These are phyloP conservation scores for Oryzias sinensis DNA, from an alignment of 2,797 vertebrate species.

Conservation along the genomic window DNA sequence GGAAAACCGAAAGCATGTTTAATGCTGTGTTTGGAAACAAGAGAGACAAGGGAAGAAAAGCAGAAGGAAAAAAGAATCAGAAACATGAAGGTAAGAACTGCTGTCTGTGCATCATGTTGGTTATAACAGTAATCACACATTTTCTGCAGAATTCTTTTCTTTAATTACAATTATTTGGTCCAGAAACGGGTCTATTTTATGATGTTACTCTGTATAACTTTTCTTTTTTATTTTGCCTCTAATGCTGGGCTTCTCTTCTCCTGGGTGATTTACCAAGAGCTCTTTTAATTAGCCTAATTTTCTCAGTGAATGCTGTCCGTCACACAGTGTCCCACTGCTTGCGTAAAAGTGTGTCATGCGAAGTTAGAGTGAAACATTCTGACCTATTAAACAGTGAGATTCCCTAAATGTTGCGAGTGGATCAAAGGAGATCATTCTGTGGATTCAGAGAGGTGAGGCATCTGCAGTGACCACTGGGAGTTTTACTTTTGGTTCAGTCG, in stretches of 20 bases:
- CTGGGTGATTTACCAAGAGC: constrained; percentile 68
- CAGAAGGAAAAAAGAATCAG: constrained; percentile 49
- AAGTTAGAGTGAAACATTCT: constrained; percentile 69
- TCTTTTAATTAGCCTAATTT: constrained; percentile 76
- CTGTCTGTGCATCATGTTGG: background rate
- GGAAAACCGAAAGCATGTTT: constrained; percentile 58
- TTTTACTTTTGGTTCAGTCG: background rate
- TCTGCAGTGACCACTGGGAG: background rate
- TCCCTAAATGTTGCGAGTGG: constrained; percentile 12
- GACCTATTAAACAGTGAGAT: constrained; percentile 68
- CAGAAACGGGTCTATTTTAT: background rate
- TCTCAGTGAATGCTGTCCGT: constrained; percentile 63
- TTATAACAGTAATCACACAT: background rate
- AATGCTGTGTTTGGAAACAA: constrained; percentile 72
- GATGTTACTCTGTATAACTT: background rate
- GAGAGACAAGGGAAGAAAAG: constrained; percentile 53
- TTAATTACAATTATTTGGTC: background rate
- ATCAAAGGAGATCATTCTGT: constrained; percentile 7
- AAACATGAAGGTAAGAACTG: constrained; percentile 53
- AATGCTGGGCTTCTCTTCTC: constrained; percentile 61
- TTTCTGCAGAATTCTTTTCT: background rate
- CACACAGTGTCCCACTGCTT: constrained; percentile 62
- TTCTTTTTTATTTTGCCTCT: background rate
- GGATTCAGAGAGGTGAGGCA: background rate
- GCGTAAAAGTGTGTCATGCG: constrained; percentile 72